These are phyloP conservation scores for Eutolmus rufibarbis DNA, from an alignment of 2,888 invertebrate species.

Conservation along the genomic window DNA sequence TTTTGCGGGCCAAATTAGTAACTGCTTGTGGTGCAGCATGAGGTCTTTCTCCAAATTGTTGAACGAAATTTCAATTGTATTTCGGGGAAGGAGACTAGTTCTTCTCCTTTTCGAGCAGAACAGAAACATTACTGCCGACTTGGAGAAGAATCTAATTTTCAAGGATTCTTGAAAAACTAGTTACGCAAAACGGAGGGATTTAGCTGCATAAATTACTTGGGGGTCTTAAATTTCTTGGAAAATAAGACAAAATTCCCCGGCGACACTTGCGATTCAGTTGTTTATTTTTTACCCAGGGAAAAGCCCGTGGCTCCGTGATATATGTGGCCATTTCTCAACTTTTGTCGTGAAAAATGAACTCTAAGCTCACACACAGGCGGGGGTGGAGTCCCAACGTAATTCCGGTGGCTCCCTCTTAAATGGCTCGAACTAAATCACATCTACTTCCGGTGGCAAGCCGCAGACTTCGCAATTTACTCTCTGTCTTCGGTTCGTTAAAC, in stretches of 20 bases:
- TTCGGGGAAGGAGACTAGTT: not conserved
- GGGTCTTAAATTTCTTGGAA: not conserved
- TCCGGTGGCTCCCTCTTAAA: conserved; percentile 13
- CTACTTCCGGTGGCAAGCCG: conserved; percentile 20
- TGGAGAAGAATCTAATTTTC: not conserved
- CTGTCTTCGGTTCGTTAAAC: conserved; percentile 39
- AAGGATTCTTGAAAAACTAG: not conserved
- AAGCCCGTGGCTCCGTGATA: not conserved
- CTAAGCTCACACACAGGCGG: not conserved
- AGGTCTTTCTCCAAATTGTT: not conserved
- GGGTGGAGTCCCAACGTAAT: conserved; percentile 10
- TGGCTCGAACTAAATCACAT: conserved; percentile 34
- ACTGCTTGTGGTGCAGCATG: conserved; percentile 12
- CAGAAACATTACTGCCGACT: not conserved
- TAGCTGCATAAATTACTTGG: not conserved
- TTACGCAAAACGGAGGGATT: not conserved
- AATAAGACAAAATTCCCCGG: not conserved
- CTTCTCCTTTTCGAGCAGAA: not conserved
- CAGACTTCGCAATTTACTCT: conserved; percentile 35
- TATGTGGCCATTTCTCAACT: conserved; percentile 25
- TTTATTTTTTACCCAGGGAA: not conserved
- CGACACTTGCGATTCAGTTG: not conserved
- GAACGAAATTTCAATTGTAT: not conserved
- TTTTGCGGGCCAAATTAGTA: conserved; percentile 22
- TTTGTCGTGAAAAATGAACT: conserved; percentile 13